These are phyloP conservation scores for Grammomys dolichurus DNA, from an alignment of 2,113 vertebrate genomes.

Conservation along the genomic window DNA sequence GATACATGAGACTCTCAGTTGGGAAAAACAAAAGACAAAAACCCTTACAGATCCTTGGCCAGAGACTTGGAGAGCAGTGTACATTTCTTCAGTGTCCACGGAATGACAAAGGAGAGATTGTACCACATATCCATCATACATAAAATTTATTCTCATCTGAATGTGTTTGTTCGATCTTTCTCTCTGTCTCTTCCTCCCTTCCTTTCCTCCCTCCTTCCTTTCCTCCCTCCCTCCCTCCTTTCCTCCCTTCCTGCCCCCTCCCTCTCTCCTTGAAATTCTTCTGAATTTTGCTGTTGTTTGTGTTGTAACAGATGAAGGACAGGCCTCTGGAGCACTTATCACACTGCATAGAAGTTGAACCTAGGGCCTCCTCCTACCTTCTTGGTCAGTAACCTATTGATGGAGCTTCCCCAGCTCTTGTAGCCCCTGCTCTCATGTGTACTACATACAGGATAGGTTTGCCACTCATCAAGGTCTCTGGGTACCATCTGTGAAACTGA, in stretches of 20 bases:
- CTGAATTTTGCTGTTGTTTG: background rate
- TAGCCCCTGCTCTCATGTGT: background rate
- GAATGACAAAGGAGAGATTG: background rate
- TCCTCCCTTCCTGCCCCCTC: background rate
- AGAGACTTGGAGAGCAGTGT: accelerated
- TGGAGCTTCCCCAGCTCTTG: background rate
- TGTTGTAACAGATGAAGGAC: background rate
- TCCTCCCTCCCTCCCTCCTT: background rate
- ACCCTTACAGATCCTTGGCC: background rate
- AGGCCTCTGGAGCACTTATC: background rate
- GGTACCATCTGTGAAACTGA: background rate
- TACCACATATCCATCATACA: background rate
- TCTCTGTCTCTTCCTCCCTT: background rate
- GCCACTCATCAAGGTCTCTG: background rate
- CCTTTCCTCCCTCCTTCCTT: background rate
- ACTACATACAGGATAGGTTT: background rate
- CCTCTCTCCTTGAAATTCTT: background rate
- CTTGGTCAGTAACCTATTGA: background rate
- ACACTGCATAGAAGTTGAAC: background rate
- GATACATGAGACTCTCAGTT: background rate
- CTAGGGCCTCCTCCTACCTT: background rate
- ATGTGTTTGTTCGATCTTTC: background rate
- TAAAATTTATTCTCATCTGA: background rate
- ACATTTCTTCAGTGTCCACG: background rate
- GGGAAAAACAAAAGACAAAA: background rate